Evolutionary conservation across 2,113 vertebrate genomes (phyloP), one percentile per base, ranked within the genome.

Genomic region (Chitala chitala): DNA sequence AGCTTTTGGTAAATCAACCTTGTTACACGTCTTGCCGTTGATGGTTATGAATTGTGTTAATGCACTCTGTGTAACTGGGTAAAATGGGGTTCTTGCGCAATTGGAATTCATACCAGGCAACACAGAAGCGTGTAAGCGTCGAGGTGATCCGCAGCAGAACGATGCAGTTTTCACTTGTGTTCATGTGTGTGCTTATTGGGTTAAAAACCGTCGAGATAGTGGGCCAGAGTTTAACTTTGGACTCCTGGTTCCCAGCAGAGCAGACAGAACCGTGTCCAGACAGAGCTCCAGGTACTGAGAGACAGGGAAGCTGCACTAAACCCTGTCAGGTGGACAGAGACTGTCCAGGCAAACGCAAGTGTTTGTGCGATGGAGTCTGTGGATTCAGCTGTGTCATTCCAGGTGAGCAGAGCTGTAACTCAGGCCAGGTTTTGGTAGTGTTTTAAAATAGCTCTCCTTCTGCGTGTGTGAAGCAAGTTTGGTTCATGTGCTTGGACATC

Each of bases 301-400:
- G 80, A 26, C 86, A 78, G 71, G 86, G 85, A 73, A 80, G 73
- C 8, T 94, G 92, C 72, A 87, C 87, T 5, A 89, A 84, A 51
- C 80, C 87, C 54, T 94, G 91, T 78, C 82, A 76, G 24, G 36
- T 75, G 7, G 89, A 90, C 77, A 74, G 20, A 17, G 87, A 89
- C 73, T 93, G 92, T 75, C 86, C 84, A 26, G 86, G 64, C 79
- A 91, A 84, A 69, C 89, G 88, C 1, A 88, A 85, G 78, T 92
- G 92, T 80, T 80, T 90, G 69, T 94, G 92, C 48, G 91, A 94
- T 6, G 91, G 91, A 33, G 83, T 87, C 33, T 94, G 92, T 79
- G 91, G 91, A 65, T 82, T 92, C 85, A 94, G 92, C 89, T 94
- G 92, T 73, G 88, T 94, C 75, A 84, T 78, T 80, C 86, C 90